A percentile compares a stretch with the other conserved stretches of the same genome.
Evolutionary conservation across 1,140 invertebrate genomes (phyloP).

Genomic region (Eueides isabella): DNA sequence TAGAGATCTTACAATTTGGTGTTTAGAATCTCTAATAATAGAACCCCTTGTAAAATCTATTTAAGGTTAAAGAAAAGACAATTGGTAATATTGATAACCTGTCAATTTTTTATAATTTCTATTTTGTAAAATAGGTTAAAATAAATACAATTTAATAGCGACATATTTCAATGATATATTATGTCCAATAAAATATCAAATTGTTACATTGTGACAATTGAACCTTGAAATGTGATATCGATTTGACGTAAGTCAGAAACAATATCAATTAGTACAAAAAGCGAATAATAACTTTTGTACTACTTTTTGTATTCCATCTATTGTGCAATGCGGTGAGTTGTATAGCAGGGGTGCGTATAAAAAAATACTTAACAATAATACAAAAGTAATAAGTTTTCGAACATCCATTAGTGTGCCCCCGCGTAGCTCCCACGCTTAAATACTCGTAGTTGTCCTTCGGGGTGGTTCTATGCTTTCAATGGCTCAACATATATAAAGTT

Average conservation of each 20-base stretch:
- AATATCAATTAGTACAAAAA: conserved; percentile 57
- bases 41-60: no score
- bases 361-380: conserved; percentile 70
- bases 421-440: conserved; percentile 69
- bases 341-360: conserved; percentile 47
- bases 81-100: no score
- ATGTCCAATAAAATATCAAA: conserved; percentile 5
- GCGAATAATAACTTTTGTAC: conserved; percentile 30
- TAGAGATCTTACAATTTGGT: no score
- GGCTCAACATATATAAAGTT: conserved; percentile 19
- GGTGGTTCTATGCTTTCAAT: conserved; percentile 57
- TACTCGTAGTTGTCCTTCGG: conserved; percentile 60
- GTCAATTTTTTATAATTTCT: no score
- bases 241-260: conserved; percentile 29
- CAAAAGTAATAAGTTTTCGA: conserved; percentile 71
- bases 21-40: no score
- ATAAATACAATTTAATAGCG: not conserved
- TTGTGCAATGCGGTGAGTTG: conserved; percentile 59
- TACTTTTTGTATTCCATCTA: conserved; percentile 42
- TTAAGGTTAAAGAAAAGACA: no score
- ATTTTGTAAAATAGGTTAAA: no score
- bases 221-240: conserved; percentile 35
- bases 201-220: conserved; percentile 17
- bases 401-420: conserved; percentile 67
- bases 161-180: not conserved